Percentiles rank a stretch among this genome's conserved stretches.
phyloP scores from a whole-genome alignment of 2,797 vertebrate genomes.

The Clarias platycephalus region DNA sequence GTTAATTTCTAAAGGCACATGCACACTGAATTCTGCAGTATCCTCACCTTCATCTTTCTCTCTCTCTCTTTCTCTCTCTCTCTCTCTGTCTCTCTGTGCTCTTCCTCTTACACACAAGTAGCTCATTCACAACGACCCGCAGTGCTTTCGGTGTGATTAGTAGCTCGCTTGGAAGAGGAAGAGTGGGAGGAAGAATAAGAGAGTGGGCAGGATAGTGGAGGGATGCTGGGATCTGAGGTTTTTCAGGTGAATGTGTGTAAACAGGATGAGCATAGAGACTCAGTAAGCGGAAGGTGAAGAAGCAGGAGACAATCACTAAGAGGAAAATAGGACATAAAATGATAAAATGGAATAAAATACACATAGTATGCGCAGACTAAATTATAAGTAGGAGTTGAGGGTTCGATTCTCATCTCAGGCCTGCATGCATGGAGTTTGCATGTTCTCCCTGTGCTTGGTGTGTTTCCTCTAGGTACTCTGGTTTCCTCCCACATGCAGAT shows the following conservation, averaged over 20 bases:
- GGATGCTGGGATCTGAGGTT: background rate
- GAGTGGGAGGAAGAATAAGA: constrained; percentile 1
- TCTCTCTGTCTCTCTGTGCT: background rate
- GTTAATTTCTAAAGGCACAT: constrained; percentile 11
- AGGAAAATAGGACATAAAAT: background rate
- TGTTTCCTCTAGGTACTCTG: no score
- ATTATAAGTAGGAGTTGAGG: no score
- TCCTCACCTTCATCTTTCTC: background rate
- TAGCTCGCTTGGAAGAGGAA: background rate
- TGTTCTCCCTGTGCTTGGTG: no score
- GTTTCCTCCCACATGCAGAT: no score
- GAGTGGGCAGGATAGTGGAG: background rate
- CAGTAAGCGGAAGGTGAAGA: background rate
- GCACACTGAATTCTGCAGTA: constrained; percentile 10
- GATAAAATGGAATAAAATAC: background rate
- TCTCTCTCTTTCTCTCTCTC: background rate
- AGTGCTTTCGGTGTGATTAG: constrained; percentile 5
- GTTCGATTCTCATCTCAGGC: no score
- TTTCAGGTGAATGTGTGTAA: constrained; percentile 2
- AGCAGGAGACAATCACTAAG: background rate
- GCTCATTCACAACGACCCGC: constrained; percentile 29
- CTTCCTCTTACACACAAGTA: constrained; percentile 13
- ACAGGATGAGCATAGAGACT: background rate
- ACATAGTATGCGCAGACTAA: no score
- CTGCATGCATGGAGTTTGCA: no score